Conservation (phyloP, 2,888 invertebrate species). For the Pyralis farinalis region DNA sequence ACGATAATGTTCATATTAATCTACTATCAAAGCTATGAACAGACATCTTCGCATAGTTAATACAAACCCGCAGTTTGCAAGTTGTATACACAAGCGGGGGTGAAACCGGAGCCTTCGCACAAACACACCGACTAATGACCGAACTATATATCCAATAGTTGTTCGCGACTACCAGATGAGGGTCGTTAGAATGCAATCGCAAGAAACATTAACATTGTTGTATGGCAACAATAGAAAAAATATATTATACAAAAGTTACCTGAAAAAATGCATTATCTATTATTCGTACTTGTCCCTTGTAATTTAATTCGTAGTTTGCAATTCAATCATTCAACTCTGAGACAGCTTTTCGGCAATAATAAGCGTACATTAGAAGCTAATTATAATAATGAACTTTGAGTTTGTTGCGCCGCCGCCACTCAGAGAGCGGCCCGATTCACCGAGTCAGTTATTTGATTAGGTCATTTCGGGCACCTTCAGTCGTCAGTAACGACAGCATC, state of each 20-base stretch:
- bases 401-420: background rate
- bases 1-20: too few relatives aligned
- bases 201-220: too few relatives aligned
- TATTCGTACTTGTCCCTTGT: too few relatives aligned
- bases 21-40: too few relatives aligned
- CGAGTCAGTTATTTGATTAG: background rate
- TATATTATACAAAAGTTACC: too few relatives aligned
- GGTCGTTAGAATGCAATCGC: too few relatives aligned
- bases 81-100: background rate
- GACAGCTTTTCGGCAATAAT: background rate
- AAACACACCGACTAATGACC: background rate
- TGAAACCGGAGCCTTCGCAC: background rate
- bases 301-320: too few relatives aligned
- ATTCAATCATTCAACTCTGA: too few relatives aligned
- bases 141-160: background rate
- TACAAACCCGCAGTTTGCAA: background rate
- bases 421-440: background rate
- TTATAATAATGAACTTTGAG: background rate
- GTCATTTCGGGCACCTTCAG: background rate
- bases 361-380: background rate
- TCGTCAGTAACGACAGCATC: background rate
- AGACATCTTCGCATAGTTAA: background rate
- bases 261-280: too few relatives aligned
- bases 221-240: too few relatives aligned
- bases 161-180: too few relatives aligned